Evolutionary conservation across 2,113 vertebrate genomes (phyloP).

Genomic region (Lophotis ruficrista): DNA sequence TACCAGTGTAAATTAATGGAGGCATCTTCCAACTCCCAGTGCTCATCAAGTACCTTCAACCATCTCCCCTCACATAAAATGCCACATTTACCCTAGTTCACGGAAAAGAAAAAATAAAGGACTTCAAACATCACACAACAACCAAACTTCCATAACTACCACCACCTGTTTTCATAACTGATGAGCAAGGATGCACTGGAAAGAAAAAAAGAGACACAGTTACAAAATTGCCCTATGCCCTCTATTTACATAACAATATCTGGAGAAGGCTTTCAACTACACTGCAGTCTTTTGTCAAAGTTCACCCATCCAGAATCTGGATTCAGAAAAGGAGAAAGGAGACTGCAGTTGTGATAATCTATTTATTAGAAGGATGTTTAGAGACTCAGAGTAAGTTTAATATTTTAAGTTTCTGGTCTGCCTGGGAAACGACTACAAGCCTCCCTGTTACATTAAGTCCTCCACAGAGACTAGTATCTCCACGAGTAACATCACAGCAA

Average conservation of each 20-base stretch:
- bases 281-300: neutral
- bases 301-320: neutral
- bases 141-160: neutral
- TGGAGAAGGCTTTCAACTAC: neutral
- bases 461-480: neutral
- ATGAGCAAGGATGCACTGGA: conserved; percentile 11
- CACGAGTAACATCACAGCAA: neutral
- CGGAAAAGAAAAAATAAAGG: conserved; percentile 35
- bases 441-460: neutral
- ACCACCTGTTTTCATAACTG: conserved; percentile 38
- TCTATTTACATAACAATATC: neutral
- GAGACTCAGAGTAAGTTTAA: neutral
- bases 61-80: neutral
- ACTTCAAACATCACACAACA: conserved; percentile 42
- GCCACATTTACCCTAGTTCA: conserved; percentile 28
- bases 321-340: neutral
- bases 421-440: neutral
- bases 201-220: neutral
- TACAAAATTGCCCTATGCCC: neutral
- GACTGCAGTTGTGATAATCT: neutral
- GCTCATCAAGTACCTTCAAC: neutral
- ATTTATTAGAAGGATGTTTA: neutral
- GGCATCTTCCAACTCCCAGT: neutral
- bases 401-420: neutral
- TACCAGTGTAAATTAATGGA: conserved; percentile 10